A percentile compares a stretch with the other conserved stretches of the same genome.
Conservation (phyloP, 2,888 invertebrate genomes). For the Tortrix viridana region DNA sequence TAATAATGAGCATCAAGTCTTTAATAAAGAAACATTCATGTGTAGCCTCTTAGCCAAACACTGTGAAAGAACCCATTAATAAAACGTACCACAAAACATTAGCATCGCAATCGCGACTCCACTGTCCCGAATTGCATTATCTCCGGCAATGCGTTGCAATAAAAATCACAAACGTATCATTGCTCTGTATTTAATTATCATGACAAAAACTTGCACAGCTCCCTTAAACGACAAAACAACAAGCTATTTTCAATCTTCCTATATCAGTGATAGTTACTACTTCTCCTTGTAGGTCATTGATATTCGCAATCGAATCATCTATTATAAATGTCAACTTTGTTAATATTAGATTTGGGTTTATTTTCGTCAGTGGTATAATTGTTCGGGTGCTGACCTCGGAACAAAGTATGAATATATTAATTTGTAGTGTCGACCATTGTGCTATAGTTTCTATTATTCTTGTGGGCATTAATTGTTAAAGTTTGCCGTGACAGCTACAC, state of each 20-base stretch:
- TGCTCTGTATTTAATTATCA: conserved; percentile 55
- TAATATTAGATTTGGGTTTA: conserved; percentile 40
- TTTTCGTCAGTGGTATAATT: conserved; percentile 45
- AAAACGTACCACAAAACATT: conserved; percentile 46
- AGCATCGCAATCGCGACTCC: conserved; percentile 51
- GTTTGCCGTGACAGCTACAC: conserved; percentile 72
- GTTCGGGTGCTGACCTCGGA: conserved; percentile 67
- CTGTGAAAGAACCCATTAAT: conserved; percentile 40
- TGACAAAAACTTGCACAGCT: conserved; percentile 56
- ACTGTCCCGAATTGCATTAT: conserved; percentile 65
- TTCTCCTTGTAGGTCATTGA: conserved; percentile 23
- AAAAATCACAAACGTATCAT: conserved; percentile 63
- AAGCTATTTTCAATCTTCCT: conserved; percentile 43
- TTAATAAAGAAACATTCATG: background rate
- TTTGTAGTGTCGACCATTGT: conserved; percentile 74
- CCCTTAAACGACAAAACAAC: conserved; percentile 26
- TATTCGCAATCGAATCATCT: conserved; percentile 19
- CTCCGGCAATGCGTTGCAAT: conserved; percentile 55
- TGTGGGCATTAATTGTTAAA: conserved; percentile 74
- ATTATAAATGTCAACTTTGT: conserved; percentile 6
- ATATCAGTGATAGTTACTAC: conserved; percentile 37
- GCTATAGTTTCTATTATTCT: conserved; percentile 78
- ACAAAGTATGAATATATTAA: conserved; percentile 74
- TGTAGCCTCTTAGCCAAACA: conserved; percentile 10
- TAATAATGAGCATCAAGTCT: background rate